These are phyloP conservation scores for Mimas tiliae DNA, from an alignment of 2,888 invertebrate species.

Conservation along the genomic window DNA sequence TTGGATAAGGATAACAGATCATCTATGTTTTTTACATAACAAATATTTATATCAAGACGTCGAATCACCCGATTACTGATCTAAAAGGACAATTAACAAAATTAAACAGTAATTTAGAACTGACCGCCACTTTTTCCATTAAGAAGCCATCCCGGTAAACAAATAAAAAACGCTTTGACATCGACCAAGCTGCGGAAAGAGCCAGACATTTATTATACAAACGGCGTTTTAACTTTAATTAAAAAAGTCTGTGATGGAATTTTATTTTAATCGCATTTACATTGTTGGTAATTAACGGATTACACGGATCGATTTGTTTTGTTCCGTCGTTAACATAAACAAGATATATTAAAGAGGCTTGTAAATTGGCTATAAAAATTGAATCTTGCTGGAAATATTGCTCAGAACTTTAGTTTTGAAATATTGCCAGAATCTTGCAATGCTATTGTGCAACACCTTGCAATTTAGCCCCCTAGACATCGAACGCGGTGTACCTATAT, in stretches of 20 bases:
- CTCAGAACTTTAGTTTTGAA: no score
- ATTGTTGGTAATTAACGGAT: constrained; percentile 24
- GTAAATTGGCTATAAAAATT: no score
- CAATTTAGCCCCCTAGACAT: no score
- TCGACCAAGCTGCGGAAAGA: neutral
- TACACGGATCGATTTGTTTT: constrained; percentile 13
- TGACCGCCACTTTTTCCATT: neutral
- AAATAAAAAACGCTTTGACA: neutral
- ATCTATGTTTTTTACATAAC: no score
- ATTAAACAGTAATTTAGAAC: neutral
- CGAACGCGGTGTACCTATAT: no score
- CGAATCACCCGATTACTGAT: neutral
- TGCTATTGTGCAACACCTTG: no score
- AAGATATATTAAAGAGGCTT: no score
- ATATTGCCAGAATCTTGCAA: no score
- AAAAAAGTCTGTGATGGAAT: constrained; percentile 1
- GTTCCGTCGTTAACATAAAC: no score
- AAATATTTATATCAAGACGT: no score
- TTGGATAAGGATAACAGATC: no score
- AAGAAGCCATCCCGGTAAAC: neutral
- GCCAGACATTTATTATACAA: neutral
- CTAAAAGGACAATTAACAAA: neutral
- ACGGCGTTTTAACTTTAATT: constrained; percentile 19
- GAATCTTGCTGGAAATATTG: no score
- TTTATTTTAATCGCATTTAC: constrained; percentile 12